Percentiles rank a stretch among this genome's conserved stretches.
These are phyloP conservation scores for Trissolcus japonicus DNA, from an alignment of 2,888 invertebrate species.

Conservation along the genomic window DNA sequence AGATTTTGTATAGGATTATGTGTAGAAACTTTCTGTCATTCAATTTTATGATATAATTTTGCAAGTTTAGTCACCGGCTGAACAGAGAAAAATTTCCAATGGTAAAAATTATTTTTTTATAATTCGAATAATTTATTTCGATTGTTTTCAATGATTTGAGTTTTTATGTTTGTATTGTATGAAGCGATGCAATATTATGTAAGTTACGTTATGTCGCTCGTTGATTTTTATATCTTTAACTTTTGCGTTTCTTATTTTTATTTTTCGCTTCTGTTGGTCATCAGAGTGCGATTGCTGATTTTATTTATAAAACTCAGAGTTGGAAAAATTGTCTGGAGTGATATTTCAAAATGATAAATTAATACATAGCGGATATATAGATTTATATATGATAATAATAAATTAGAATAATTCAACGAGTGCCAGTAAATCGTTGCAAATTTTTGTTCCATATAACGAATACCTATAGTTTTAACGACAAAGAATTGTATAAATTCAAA, in stretches of 20 bases:
- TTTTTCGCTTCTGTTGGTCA: slow-evolving; percentile 8
- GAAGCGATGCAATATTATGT: slow-evolving; percentile 19
- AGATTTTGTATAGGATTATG: slow-evolving; percentile 9
- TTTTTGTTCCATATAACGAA: slow-evolving; percentile 32
- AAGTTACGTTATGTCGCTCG: slow-evolving; percentile 20
- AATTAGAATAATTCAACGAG: slow-evolving; percentile 42
- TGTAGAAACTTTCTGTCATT: slow-evolving; percentile 5
- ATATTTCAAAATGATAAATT: slow-evolving; percentile 34
- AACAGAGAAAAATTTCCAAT: background rate
- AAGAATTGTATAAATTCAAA: slow-evolving; percentile 10
- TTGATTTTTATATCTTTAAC: slow-evolving; percentile 27
- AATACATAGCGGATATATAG: slow-evolving; percentile 38
- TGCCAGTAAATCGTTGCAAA: slow-evolving; percentile 41
- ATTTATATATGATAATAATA: slow-evolving; percentile 43
- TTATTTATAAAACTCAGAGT: slow-evolving; percentile 26
- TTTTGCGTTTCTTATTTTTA: slow-evolving; percentile 14
- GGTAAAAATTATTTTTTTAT: slow-evolving; percentile 18
- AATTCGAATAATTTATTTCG: slow-evolving; percentile 27
- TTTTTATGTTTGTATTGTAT: background rate
- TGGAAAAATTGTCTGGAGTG: slow-evolving; percentile 38
- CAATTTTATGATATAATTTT: background rate
- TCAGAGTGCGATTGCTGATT: slow-evolving; percentile 13
- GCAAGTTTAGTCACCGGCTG: background rate
- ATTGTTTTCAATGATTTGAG: slow-evolving; percentile 22
- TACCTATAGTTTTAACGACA: slow-evolving; percentile 26